Percentiles rank a stretch among this genome's conserved stretches.
Evolutionary conservation across 2,113 vertebrate species (phyloP).

Genomic region (Apodemus speciosus): DNA sequence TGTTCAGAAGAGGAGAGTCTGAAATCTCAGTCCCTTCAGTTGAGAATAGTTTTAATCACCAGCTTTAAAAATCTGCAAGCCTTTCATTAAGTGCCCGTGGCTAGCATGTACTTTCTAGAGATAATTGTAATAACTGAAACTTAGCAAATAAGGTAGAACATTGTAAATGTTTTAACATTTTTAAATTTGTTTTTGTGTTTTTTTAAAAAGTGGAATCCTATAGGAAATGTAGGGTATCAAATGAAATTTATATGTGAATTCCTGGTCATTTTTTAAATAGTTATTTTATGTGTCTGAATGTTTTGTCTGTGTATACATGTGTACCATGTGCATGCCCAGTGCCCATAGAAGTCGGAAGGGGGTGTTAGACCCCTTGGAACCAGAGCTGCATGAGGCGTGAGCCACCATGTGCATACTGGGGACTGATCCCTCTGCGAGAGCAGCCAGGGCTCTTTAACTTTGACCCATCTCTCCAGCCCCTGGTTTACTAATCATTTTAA

Average conservation of each 20-base stretch:
- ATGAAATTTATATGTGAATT: slow-evolving; percentile 60
- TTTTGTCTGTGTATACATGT: background rate
- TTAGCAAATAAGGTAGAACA: slow-evolving; percentile 53
- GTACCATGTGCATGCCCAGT: background rate
- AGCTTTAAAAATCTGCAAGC: slow-evolving; percentile 54
- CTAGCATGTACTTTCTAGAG: slow-evolving; percentile 48
- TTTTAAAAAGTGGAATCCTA: background rate
- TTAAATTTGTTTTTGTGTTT: slow-evolving; percentile 33
- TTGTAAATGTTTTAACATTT: background rate
- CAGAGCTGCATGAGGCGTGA: background rate
- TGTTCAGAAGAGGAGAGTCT: slow-evolving; percentile 30
- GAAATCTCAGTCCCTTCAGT: background rate
- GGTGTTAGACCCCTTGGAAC: background rate
- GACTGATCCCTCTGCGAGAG: background rate
- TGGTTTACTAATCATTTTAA: background rate
- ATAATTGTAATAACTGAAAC: slow-evolving; percentile 54
- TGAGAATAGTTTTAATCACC: slow-evolving; percentile 43
- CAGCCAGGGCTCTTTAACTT: background rate
- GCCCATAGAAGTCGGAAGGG: background rate
- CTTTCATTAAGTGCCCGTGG: slow-evolving; percentile 58
- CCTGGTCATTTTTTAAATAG: background rate
- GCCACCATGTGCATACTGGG: no score
- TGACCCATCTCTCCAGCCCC: background rate
- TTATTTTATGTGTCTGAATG: background rate
- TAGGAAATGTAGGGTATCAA: slow-evolving; percentile 19